These are phyloP conservation scores for Baryphthengus martii DNA, from an alignment of 2,113 vertebrate genomes.

Conservation along the genomic window DNA sequence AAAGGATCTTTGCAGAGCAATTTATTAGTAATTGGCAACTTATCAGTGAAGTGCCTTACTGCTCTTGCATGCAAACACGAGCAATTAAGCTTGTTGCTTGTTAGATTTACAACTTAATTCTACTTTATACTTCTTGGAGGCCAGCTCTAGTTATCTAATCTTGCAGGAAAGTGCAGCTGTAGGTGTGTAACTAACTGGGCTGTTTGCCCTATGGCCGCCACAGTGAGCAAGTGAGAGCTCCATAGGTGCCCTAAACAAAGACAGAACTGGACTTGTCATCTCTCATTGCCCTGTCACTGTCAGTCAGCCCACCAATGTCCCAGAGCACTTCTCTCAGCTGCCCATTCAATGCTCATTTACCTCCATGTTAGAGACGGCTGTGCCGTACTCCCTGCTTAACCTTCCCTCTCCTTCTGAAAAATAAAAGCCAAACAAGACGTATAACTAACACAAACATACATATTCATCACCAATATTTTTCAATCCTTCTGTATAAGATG, in stretches of 20 bases:
- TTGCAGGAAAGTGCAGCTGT: background rate
- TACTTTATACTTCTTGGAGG: background rate
- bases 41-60: background rate
- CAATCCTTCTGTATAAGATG: background rate
- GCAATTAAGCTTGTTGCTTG: background rate
- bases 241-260: background rate
- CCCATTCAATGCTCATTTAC: accelerated
- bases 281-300: background rate
- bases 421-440: background rate
- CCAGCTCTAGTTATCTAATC: background rate
- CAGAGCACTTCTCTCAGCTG: background rate
- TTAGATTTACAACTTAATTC: conserved; percentile 1
- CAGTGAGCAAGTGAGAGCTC: background rate
- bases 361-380: background rate
- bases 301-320: background rate
- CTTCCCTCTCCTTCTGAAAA: background rate
- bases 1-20: background rate
- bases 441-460: background rate
- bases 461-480: background rate
- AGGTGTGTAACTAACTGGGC: background rate
- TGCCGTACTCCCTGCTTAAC: background rate
- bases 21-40: background rate
- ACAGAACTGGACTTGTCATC: background rate
- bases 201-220: background rate
- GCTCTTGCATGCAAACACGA: background rate